These are phyloP conservation scores for Ptychodera flava DNA, from an alignment of 35 echinoderm and acorn worm genomes.

Conservation along the genomic window DNA sequence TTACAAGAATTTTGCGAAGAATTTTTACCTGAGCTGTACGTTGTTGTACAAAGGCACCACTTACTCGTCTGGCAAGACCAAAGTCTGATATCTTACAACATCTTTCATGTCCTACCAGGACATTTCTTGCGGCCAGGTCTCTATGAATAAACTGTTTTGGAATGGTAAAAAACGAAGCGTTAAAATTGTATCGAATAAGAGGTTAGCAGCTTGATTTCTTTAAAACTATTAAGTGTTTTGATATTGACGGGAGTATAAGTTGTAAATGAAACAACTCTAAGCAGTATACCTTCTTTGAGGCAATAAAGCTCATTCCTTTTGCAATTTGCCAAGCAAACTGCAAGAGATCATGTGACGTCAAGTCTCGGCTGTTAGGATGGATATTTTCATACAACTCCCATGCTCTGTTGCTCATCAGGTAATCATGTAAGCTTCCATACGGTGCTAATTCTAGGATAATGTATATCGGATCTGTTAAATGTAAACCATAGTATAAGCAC, in stretches of 20 bases:
- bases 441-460: slow-evolving; percentile 76
- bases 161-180: slow-evolving; percentile 4
- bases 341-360: slow-evolving; percentile 39
- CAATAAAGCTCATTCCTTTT: too few relatives aligned
- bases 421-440: slow-evolving; percentile 57
- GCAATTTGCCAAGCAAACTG: slow-evolving; percentile 42
- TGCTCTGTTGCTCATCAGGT: too few relatives aligned
- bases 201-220: too few relatives aligned
- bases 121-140: slow-evolving; percentile 20
- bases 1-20: too few relatives aligned
- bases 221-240: too few relatives aligned
- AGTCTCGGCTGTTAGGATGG: too few relatives aligned
- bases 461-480: slow-evolving; percentile 71
- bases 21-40: slow-evolving; percentile 17
- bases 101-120: neutral
- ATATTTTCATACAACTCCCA: too few relatives aligned
- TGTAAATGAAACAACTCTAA: too few relatives aligned
- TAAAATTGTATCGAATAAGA: too few relatives aligned
- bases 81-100: slow-evolving; percentile 18
- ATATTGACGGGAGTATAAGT: too few relatives aligned
- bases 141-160: slow-evolving; percentile 11
- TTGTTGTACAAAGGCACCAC: neutral
- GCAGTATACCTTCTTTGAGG: too few relatives aligned
- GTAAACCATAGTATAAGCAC: too few relatives aligned
- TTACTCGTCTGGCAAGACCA: neutral